Evolutionary conservation across 2,113 vertebrate genomes (phyloP), one percentile per base, ranked within the genome.

Genomic region (Amphilophus citrinellus): DNA sequence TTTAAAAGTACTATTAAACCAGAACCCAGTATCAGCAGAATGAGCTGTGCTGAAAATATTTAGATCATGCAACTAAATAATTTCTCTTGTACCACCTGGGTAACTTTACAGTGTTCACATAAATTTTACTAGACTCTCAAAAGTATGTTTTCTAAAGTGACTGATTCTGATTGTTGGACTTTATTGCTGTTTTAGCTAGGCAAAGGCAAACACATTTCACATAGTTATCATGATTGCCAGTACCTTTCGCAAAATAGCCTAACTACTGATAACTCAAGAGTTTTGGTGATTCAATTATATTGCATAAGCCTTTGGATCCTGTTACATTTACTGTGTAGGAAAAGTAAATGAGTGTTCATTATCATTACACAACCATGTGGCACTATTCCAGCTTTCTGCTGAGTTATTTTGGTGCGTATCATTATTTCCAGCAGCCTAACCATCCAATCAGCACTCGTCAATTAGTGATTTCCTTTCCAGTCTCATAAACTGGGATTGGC

Each of bases 401-500:
- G 83, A 87, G 91, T 93, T 92, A 94, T 96, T 93, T 91, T 86
- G 59, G 78, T 88, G 87, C 88, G 83, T 89, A 90, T 94, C 91
- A 94, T 95, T 94, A 91, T 96, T 95, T 95, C 90, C 91, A 94
- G 81, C 53, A 63, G 89, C 88, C 86, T 77, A 82, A 93, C 91
- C 85, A 86, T 90, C 91, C 93, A 94, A 93, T 93, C 90, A 78
- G 82, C 88, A 68, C 71, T 61, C 71, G 88, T 94, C 95, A 95
- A 92, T 96, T 95, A 94, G 94, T 89, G 87, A 94, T 93, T 95
- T 95, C 93, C 91, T 92, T 88, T 95, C 85, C 44, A 77, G 62
- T 82, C 88, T 91, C 88, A 83, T 93, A 93, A 93, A 92, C 87
- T 89, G 60, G 76, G 80, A 44, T 86, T 87, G 79, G 84, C 90